phyloP scores from a whole-genome alignment of 2,888 invertebrate species.

The Onthophagus sagittarius region DNA sequence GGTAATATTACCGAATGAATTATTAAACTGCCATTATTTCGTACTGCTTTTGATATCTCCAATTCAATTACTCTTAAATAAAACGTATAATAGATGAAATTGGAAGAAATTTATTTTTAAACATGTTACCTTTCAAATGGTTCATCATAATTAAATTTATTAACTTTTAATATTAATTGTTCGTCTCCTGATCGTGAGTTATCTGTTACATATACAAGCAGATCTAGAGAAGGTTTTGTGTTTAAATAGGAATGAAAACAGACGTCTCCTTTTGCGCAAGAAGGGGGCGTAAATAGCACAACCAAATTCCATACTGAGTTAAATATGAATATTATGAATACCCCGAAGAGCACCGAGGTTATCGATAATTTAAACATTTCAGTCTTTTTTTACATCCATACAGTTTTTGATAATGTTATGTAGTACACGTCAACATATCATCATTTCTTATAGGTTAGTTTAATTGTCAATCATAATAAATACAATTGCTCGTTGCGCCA shows the following conservation, averaged over 20 bases:
- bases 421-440: background rate
- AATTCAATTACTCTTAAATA: slow-evolving; percentile 61
- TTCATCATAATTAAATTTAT: slow-evolving; percentile 64
- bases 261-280: slow-evolving; percentile 59
- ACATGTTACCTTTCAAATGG: slow-evolving; percentile 51
- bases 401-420: background rate
- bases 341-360: slow-evolving; percentile 58
- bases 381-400: slow-evolving; percentile 12
- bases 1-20: slow-evolving; percentile 71
- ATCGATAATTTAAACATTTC: slow-evolving; percentile 51
- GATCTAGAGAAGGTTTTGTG: slow-evolving; percentile 63
- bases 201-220: slow-evolving; percentile 66
- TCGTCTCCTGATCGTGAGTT: slow-evolving; percentile 56
- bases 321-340: slow-evolving; percentile 66
- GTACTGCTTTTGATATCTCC: slow-evolving; percentile 67
- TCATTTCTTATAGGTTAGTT: background rate
- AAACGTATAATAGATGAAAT: slow-evolving; percentile 6
- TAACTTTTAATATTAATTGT: slow-evolving; percentile 57
- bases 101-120: background rate
- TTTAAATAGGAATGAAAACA: slow-evolving; percentile 70
- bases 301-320: slow-evolving; percentile 75
- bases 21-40: slow-evolving; percentile 80
- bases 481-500: background rate
- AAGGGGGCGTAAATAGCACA: slow-evolving; percentile 67
- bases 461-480: background rate